Conservation (phyloP, 2,113 vertebrate species). For the Callocephalon fimbriatum region DNA sequence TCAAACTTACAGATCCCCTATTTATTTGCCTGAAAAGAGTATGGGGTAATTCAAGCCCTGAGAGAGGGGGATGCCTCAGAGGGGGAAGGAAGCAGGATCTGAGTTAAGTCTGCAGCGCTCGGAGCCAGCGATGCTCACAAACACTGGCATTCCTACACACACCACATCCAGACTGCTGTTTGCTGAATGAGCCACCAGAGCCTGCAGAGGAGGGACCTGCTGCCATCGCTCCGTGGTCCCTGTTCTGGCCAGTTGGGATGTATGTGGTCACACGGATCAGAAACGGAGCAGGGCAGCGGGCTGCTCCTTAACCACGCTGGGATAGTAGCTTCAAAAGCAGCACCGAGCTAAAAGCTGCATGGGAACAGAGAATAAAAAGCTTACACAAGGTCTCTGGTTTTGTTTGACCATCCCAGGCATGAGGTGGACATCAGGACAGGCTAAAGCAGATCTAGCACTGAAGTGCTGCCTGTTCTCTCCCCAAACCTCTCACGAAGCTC, state of each 20-base stretch:
- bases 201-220: too few relatives aligned
- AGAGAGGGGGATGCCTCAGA: not conserved
- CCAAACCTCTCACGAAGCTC: accelerated
- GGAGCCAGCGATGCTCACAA: accelerated
- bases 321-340: not conserved
- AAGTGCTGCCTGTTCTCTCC: not conserved
- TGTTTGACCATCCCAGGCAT: not conserved
- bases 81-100: not conserved
- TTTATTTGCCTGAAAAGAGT: constrained; percentile 8
- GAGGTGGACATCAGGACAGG: not conserved
- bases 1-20: not conserved
- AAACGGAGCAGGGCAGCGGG: not conserved
- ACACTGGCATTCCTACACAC: accelerated
- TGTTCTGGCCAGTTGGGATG: accelerated
- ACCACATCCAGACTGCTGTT: accelerated
- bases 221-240: accelerated
- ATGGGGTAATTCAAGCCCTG: not conserved
- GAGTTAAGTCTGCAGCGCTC: not conserved
- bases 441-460: not conserved
- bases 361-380: accelerated
- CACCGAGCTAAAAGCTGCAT: accelerated
- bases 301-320: accelerated
- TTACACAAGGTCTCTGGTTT: not conserved
- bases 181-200: not conserved
- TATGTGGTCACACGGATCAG: accelerated